phyloP scores from a whole-genome alignment of 2,888 invertebrate genomes.

The Cerceris rybyensis region DNA sequence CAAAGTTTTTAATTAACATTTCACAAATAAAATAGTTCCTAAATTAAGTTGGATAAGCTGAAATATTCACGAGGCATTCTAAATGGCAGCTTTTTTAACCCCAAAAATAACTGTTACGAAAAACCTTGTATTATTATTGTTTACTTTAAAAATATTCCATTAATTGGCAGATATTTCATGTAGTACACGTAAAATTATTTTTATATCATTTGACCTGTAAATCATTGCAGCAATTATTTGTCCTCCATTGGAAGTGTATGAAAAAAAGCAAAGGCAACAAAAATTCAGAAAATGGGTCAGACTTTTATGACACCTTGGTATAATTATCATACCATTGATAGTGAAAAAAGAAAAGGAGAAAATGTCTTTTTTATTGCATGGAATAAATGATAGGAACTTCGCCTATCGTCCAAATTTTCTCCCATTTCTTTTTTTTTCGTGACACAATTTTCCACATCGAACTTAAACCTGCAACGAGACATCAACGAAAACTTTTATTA shows the following conservation, averaged over 20 bases:
- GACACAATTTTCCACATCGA: background rate
- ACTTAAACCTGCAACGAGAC: background rate
- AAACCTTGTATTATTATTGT: no score
- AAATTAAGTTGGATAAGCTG: no score
- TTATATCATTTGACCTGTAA: background rate
- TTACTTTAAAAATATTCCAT: no score
- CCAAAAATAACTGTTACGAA: no score
- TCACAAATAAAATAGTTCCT: no score
- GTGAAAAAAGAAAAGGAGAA: background rate
- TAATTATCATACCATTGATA: background rate
- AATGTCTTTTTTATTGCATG: background rate
- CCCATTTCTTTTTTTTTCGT: background rate
- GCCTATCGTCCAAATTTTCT: background rate
- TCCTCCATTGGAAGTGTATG: background rate
- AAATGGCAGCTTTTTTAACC: no score
- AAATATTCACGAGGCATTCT: no score
- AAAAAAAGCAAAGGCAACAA: background rate
- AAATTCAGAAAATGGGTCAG: background rate
- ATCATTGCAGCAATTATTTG: background rate
- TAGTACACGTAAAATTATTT: no score
- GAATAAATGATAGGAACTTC: background rate
- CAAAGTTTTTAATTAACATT: no score
- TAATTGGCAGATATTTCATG: no score
- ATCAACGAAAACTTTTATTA: background rate
- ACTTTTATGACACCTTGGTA: background rate